Evolutionary conservation across 2,113 vertebrate species (phyloP).

Genomic region (Microcebus murinus): DNA sequence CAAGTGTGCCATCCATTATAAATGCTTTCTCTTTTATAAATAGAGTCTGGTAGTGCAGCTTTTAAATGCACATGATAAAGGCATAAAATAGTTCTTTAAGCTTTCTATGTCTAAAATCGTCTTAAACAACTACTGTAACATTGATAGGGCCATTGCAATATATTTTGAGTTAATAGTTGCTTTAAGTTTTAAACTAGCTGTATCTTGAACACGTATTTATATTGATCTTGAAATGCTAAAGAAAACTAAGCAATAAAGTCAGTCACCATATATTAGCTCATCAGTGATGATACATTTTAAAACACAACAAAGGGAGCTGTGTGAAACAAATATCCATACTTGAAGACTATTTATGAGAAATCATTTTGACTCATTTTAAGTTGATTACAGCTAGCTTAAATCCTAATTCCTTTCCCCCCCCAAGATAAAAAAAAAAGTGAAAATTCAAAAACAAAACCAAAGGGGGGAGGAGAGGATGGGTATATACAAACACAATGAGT

Average conservation of each 20-base stretch:
- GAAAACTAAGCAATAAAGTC: slow-evolving; percentile 50
- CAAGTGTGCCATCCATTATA: neutral
- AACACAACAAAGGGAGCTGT: slow-evolving; percentile 18
- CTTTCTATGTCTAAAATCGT: neutral
- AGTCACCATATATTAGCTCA: slow-evolving; percentile 40
- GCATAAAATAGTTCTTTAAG: slow-evolving; percentile 21
- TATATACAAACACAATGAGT: too few relatives aligned
- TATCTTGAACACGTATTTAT: neutral
- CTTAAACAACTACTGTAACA: neutral
- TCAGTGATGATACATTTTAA: slow-evolving; percentile 17
- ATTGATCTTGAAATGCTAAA: slow-evolving; percentile 38
- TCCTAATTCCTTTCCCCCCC: neutral
- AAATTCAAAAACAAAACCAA: neutral
- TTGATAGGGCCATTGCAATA: neutral
- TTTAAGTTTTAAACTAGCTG: slow-evolving; percentile 31
- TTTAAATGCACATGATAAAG: neutral
- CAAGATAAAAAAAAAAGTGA: slow-evolving; percentile 20
- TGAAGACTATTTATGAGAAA: slow-evolving; percentile 2
- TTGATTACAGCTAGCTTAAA: neutral
- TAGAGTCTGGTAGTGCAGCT: neutral
- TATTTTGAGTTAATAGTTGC: slow-evolving; percentile 44
- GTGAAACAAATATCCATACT: neutral
- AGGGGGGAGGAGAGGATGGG: too few relatives aligned
- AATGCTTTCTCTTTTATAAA: slow-evolving; percentile 31
- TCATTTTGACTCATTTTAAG: slow-evolving; percentile 25